Evolutionary conservation across 2,113 vertebrate genomes (phyloP).

Genomic region (Poeciliopsis retropinna): DNA sequence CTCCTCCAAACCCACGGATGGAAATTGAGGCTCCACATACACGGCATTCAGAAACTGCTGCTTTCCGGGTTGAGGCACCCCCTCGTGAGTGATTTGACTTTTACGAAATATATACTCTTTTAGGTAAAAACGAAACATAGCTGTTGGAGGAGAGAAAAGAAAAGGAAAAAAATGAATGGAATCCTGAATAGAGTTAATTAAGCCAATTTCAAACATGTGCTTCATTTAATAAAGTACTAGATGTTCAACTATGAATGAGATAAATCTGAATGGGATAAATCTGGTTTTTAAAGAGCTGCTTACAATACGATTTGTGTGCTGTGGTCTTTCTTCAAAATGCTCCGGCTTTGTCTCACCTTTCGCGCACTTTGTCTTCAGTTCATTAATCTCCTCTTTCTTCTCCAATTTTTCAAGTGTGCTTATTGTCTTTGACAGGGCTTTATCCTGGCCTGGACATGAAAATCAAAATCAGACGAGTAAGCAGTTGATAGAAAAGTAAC

Average conservation of each 20-base stretch:
- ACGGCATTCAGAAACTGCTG: conserved; percentile 54
- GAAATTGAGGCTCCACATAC: conserved; percentile 68
- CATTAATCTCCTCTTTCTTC: conserved; percentile 17
- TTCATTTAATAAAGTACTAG: too few relatives aligned
- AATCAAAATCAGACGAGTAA: not conserved
- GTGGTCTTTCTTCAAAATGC: not conserved
- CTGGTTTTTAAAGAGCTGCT: not conserved
- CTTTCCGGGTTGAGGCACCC: conserved; percentile 58
- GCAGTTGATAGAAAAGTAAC: not conserved
- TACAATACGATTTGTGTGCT: too few relatives aligned
- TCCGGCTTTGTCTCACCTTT: conserved; percentile 55
- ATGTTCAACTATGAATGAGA: not conserved
- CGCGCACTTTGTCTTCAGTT: conserved; percentile 46
- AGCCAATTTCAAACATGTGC: too few relatives aligned
- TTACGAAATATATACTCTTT: conserved; percentile 38
- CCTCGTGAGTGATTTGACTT: conserved; percentile 64
- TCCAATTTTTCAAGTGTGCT: conserved; percentile 43
- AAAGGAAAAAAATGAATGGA: not conserved
- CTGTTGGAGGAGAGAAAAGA: conserved; percentile 36
- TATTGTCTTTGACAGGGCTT: conserved; percentile 51
- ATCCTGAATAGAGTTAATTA: too few relatives aligned
- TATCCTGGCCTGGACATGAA: conserved; percentile 55
- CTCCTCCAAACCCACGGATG: conserved; percentile 41
- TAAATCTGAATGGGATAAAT: not conserved
- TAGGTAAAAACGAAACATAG: conserved; percentile 50